Percentiles rank a stretch among this genome's conserved stretches.
Evolutionary conservation across 2,888 invertebrate genomes (phyloP).

Genomic region (Cenopis cana): DNA sequence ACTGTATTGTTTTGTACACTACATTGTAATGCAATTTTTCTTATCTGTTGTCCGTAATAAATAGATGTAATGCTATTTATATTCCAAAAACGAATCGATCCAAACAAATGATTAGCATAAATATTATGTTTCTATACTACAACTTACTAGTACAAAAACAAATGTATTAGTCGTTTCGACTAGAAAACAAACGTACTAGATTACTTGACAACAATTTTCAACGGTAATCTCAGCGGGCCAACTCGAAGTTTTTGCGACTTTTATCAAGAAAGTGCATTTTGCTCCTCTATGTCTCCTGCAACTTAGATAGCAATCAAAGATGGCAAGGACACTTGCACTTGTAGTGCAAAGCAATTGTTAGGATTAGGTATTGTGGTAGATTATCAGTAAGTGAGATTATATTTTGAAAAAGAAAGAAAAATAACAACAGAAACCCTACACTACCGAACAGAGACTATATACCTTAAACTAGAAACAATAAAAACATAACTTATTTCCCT

Average conservation of each 20-base stretch:
- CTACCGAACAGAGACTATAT: too few species aligned
- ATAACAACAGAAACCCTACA: too few species aligned
- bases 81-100: not conserved
- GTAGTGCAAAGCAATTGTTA: conserved; percentile 6
- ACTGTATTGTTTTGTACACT: too few species aligned
- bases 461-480: too few species aligned
- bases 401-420: not conserved
- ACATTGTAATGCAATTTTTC: too few species aligned
- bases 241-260: conserved; percentile 19
- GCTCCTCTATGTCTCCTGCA: conserved; percentile 2
- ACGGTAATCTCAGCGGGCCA: conserved; percentile 14
- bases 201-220: not conserved
- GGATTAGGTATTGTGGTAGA: not conserved
- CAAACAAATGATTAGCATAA: not conserved
- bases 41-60: too few species aligned
- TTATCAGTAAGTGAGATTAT: not conserved
- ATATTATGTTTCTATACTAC: not conserved
- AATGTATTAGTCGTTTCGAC: not conserved
- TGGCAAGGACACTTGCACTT: too few species aligned
- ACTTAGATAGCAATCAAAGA: conserved; percentile 20
- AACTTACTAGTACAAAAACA: not conserved
- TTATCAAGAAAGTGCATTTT: conserved; percentile 24
- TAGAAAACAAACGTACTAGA: not conserved
- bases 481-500: too few species aligned
- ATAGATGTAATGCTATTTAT: not conserved